These are phyloP conservation scores for Tenrec ecaudatus DNA, from an alignment of 2,113 vertebrate species.

Conservation along the genomic window DNA sequence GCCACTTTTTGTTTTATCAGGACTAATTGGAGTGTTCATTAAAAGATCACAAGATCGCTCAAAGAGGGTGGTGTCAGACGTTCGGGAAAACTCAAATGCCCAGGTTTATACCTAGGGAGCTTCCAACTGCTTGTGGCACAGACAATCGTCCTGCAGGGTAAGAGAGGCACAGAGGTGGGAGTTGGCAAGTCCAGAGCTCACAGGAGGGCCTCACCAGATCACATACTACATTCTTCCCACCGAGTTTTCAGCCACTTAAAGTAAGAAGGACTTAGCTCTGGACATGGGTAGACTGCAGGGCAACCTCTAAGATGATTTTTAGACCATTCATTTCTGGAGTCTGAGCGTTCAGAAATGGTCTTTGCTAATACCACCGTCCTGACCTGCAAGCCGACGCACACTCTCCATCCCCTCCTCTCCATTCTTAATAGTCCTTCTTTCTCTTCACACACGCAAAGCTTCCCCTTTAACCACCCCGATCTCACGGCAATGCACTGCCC, in stretches of 20 bases:
- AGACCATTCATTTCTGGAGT: neutral
- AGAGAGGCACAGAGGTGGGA: neutral
- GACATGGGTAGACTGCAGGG: neutral
- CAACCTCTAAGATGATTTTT: neutral
- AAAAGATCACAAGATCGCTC: neutral
- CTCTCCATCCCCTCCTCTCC: neutral
- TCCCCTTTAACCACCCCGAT: no score
- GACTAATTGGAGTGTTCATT: neutral
- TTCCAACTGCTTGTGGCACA: neutral
- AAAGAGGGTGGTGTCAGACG: neutral
- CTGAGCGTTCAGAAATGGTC: neutral
- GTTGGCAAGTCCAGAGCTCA: neutral
- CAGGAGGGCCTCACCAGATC: neutral
- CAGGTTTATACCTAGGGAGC: neutral
- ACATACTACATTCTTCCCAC: neutral
- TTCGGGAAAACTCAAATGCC: neutral
- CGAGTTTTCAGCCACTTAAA: neutral
- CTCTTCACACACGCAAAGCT: neutral
- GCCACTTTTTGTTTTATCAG: neutral
- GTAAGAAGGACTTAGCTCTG: no score
- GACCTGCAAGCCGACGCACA: neutral
- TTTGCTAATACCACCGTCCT: neutral
- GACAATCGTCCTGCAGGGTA: neutral
- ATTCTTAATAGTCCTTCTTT: neutral
- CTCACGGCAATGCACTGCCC: no score